These are phyloP conservation scores for human (Homo sapiens) DNA, from an alignment of 2,113 vertebrate species.

Conservation along the genomic window DNA sequence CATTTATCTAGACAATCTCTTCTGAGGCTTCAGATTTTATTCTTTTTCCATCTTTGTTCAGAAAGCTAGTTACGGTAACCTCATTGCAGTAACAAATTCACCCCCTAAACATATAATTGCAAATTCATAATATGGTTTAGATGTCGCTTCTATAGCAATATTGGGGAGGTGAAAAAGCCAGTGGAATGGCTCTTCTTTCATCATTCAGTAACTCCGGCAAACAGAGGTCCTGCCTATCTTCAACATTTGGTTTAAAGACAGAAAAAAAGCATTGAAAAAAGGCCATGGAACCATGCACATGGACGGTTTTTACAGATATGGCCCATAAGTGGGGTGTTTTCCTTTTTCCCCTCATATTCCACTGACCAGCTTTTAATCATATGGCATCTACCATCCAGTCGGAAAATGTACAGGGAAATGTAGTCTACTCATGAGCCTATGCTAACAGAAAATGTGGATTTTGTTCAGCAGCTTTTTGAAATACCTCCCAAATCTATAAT, in stretches of 20 bases:
- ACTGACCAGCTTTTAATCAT: background rate
- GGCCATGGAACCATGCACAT: fast-evolving
- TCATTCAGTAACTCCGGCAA: background rate
- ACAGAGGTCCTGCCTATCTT: background rate
- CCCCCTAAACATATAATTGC: background rate
- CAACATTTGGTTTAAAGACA: background rate
- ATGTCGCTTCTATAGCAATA: background rate
- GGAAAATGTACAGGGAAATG: background rate
- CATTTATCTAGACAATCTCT: background rate
- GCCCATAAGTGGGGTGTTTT: background rate
- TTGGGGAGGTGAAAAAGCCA: background rate
- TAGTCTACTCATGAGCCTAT: background rate
- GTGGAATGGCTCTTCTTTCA: background rate
- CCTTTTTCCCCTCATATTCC: background rate
- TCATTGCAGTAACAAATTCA: background rate
- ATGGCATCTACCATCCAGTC: background rate
- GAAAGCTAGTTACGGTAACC: background rate
- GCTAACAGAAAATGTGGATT: background rate
- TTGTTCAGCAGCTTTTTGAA: slow-evolving; percentile 21
- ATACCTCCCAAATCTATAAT: background rate
- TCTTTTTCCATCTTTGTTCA: background rate
- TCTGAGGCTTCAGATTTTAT: background rate
- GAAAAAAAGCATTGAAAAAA: background rate
- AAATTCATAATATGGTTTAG: background rate
- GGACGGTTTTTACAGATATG: background rate